Conservation (phyloP, 2,113 vertebrate genomes). For the Scatophagus argus region DNA sequence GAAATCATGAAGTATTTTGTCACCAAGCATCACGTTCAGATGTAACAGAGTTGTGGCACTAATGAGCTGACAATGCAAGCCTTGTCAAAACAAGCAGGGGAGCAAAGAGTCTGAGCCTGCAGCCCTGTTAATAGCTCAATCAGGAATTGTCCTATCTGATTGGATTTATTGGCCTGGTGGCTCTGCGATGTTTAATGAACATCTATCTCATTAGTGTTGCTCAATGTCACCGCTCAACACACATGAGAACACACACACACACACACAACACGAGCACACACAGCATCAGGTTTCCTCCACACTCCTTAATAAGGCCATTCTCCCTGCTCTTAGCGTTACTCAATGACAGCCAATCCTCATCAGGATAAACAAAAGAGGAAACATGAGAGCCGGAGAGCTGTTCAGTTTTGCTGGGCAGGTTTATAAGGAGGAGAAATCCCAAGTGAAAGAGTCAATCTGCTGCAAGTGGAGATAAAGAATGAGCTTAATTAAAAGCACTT, state of each 20-base stretch:
- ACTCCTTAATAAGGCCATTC: conserved; percentile 72
- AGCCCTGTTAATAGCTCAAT: conserved; percentile 78
- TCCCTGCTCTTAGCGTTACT: conserved; percentile 64
- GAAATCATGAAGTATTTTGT: conserved; percentile 56
- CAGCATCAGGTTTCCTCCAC: conserved; percentile 51
- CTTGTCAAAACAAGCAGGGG: conserved; percentile 69
- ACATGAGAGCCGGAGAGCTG: conserved; percentile 45
- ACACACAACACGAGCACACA: conserved; percentile 33
- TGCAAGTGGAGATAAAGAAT: conserved; percentile 54
- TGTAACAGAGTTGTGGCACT: conserved; percentile 65
- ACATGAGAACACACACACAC: conserved; percentile 21
- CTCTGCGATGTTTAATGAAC: conserved; percentile 79
- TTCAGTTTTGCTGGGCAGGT: conserved; percentile 40
- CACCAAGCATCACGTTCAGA: conserved; percentile 61
- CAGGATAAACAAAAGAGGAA: conserved; percentile 72
- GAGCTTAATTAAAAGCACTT: conserved; percentile 68
- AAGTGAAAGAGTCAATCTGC: conserved; percentile 56
- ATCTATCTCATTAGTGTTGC: conserved; percentile 80
- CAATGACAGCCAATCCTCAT: conserved; percentile 74
- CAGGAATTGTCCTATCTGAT: conserved; percentile 75
- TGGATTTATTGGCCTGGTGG: conserved; percentile 79
- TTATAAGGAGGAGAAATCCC: conserved; percentile 55
- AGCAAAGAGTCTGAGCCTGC: conserved; percentile 53
- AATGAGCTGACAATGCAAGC: conserved; percentile 68
- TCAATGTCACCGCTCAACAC: conserved; percentile 63